Base-by-base conservation (phyloP, 30 jellyfish, hydroid and myxozoan genomes). In the Rhopilema esculentum region DNA sequence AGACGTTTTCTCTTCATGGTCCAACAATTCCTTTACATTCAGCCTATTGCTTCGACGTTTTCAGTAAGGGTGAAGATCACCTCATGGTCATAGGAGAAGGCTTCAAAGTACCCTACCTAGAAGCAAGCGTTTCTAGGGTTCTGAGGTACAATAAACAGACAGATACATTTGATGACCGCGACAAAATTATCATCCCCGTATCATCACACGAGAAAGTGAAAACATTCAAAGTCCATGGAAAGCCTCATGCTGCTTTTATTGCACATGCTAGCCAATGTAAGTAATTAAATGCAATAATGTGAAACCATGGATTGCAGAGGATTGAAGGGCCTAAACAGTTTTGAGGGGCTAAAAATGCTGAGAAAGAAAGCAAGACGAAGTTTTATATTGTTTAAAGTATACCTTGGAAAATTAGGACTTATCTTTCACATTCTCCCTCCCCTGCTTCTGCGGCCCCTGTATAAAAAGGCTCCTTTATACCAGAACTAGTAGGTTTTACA, bases 41-140 rank as follows among this genome's bases (percentile, higher is more conserved):
- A 22, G 98, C 92, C 23, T 66, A 24, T 22, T 66, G 96, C 1
- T 82, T 94, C 68, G 97, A 85, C 31, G 30, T 53, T 48, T 82
- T 89, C 78, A n/a, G 27, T 29, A 63, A 90, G 33, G 48, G 27
- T 25, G 89, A 40, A 12, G 82, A 57, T 49, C 79, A 66, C 1
- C 90, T 64, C 67, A 82, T 94, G 16, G 92, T 94, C 8, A 77
- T 94, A 40, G 76, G 86, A 19, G 98, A 94, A 70, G 48, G 63
- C 15, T 48, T 71, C 21, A 40, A 63, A 30, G 66, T 49, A 1
- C 88, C 81, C 18, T 84, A 25, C 29, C 63, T 27, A 20, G 83
- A 73, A 23, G 77, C 48, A 21, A 67, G 29, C 1, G 64, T 27
- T 61, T 82, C 98, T 7, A 94, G 95, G 79, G 91, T 94, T 72